Percentiles rank a stretch among this genome's conserved stretches.
phyloP scores from a whole-genome alignment of 2,113 vertebrate genomes.

The Calyptommatus sinebrachiatus region DNA sequence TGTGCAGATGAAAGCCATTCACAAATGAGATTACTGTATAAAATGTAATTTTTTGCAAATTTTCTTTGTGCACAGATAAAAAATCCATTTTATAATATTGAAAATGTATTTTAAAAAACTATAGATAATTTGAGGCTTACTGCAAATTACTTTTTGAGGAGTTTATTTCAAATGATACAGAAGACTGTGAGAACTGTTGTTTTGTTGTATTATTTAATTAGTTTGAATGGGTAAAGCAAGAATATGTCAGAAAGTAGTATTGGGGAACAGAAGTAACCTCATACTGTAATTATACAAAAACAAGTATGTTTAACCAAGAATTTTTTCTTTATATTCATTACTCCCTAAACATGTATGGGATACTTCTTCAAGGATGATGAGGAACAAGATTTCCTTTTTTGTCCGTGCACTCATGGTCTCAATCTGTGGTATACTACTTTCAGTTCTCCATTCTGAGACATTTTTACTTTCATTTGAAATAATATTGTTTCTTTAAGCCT shows the following conservation, averaged over 20 bases:
- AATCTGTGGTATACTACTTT: neutral
- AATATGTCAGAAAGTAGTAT: neutral
- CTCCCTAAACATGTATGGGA: no score
- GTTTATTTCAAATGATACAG: neutral
- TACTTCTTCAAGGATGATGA: no score
- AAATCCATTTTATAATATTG: constrained; percentile 5
- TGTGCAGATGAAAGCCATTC: neutral
- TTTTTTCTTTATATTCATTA: no score
- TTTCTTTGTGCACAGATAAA: constrained; percentile 6
- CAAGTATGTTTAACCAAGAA: neutral
- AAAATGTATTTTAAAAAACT: neutral
- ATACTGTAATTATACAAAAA: neutral
- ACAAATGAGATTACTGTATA: constrained; percentile 12
- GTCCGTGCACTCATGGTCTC: no score
- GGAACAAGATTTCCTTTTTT: no score
- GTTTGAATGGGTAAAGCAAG: neutral
- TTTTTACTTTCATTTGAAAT: no score
- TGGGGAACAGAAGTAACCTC: neutral
- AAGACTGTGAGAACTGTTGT: neutral
- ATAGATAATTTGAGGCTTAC: constrained; percentile 5
- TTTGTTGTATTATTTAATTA: neutral
- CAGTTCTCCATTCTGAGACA: neutral
- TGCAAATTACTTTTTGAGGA: neutral
- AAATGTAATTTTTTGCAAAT: neutral
- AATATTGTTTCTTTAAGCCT: neutral